A percentile compares a stretch with the other conserved stretches of the same genome.
phyloP scores from a whole-genome alignment of 1,140 invertebrate species.

The Papilio machaon region DNA sequence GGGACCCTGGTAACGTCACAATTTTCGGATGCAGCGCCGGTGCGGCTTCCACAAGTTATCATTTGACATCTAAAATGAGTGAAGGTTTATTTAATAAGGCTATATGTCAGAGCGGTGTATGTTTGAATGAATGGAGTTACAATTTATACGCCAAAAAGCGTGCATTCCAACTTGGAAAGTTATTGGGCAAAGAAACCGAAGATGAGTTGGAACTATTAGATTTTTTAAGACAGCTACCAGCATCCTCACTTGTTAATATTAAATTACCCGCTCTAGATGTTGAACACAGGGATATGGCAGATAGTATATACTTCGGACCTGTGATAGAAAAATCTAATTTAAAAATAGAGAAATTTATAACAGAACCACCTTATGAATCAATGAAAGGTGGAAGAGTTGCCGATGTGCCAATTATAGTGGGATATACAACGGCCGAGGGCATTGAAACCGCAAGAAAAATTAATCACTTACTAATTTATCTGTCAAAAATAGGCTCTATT shows the following conservation, averaged over 20 bases:
- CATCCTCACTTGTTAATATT: slow-evolving; percentile 62
- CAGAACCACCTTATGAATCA: slow-evolving; percentile 56
- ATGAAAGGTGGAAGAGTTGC: slow-evolving; percentile 56
- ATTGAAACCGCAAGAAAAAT: slow-evolving; percentile 69
- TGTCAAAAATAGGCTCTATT: slow-evolving; percentile 49
- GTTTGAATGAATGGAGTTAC: slow-evolving; percentile 74
- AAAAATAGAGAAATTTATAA: slow-evolving; percentile 63
- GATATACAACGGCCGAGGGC: slow-evolving; percentile 71
- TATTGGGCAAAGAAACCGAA: slow-evolving; percentile 66
- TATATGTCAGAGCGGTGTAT: slow-evolving; percentile 78
- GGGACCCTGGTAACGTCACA: slow-evolving; percentile 83
- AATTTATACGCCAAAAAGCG: slow-evolving; percentile 60
- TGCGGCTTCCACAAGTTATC: slow-evolving; percentile 83
- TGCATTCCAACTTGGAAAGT: slow-evolving; percentile 69
- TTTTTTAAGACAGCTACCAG: slow-evolving; percentile 63
- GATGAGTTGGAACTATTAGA: slow-evolving; percentile 61
- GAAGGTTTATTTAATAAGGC: slow-evolving; percentile 77
- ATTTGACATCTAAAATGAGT: slow-evolving; percentile 85
- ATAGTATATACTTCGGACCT: slow-evolving; percentile 65
- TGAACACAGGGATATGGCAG: slow-evolving; percentile 55
- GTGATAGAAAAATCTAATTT: slow-evolving; percentile 67
- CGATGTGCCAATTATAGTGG: slow-evolving; percentile 68
- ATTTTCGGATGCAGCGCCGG: slow-evolving; percentile 88
- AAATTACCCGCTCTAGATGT: slow-evolving; percentile 56
- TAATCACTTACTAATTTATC: slow-evolving; percentile 43